Evolutionary conservation across 2,797 vertebrate species (phyloP).

Genomic region (Melanogrammus aeglefinus): DNA sequence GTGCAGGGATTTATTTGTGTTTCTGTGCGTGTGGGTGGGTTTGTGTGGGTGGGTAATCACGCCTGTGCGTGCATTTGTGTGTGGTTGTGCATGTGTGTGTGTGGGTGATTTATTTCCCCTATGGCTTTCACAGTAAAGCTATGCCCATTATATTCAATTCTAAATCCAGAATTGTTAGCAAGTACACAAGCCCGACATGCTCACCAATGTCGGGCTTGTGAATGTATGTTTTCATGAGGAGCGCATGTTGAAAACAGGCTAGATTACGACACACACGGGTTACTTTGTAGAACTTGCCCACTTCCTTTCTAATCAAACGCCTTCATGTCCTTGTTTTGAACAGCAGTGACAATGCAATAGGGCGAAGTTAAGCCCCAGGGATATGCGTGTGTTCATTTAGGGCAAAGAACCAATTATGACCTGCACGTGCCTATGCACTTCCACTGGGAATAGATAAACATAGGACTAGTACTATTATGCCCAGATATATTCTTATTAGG

Average conservation of each 20-base stretch:
- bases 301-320: background rate
- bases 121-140: background rate
- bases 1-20: background rate
- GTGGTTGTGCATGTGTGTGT: background rate
- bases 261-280: background rate
- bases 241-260: background rate
- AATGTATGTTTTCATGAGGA: too few relatives aligned
- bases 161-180: too few relatives aligned
- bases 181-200: too few relatives aligned
- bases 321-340: background rate
- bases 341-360: too few relatives aligned
- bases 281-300: too few relatives aligned
- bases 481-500: background rate
- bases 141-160: too few relatives aligned
- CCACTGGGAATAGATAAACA: background rate
- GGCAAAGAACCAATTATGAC: too few relatives aligned
- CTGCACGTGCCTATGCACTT: background rate
- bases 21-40: background rate
- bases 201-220: too few relatives aligned
- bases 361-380: background rate
- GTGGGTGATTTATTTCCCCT: background rate
- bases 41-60: constrained; percentile 1
- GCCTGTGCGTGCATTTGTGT: background rate
- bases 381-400: background rate
- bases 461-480: background rate